A percentile compares a stretch with the other conserved stretches of the same genome.
These are phyloP conservation scores for Anthoscopus minutus DNA, from an alignment of 2,113 vertebrate species.

Conservation along the genomic window DNA sequence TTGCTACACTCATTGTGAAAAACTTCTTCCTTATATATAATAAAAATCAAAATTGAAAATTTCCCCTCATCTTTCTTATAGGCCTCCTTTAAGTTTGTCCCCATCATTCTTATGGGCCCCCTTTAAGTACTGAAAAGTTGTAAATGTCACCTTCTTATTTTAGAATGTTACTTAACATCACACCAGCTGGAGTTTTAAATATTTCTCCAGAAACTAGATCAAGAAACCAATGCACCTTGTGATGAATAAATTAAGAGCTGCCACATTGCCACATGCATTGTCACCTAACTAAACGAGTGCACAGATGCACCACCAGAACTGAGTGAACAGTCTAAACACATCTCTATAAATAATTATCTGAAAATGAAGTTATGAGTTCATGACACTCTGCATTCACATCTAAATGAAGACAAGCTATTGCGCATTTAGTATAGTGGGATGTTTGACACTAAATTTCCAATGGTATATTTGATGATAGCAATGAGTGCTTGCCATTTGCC, in stretches of 20 bases:
- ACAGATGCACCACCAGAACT: background rate
- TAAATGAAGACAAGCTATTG: background rate
- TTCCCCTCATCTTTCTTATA: background rate
- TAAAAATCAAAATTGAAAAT: background rate
- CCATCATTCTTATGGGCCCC: background rate
- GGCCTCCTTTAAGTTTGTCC: background rate
- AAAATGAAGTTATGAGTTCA: background rate
- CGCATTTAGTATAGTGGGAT: background rate
- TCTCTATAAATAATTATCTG: background rate
- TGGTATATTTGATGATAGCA: background rate
- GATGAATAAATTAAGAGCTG: constrained; percentile 36
- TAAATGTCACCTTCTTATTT: background rate
- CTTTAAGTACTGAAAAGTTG: background rate
- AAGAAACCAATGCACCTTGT: constrained; percentile 2
- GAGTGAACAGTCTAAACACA: background rate
- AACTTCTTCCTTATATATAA: background rate
- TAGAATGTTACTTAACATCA: background rate
- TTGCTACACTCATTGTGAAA: background rate
- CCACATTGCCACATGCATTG: background rate
- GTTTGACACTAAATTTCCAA: background rate
- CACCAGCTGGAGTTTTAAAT: background rate
- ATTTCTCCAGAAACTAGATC: constrained; percentile 14
- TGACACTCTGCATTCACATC: background rate
- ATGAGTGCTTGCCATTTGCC: background rate
- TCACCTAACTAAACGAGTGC: background rate